Percentiles rank a stretch among this genome's conserved stretches.
Evolutionary conservation across 2,113 vertebrate genomes (phyloP).

Genomic region (Pteronura brasiliensis): DNA sequence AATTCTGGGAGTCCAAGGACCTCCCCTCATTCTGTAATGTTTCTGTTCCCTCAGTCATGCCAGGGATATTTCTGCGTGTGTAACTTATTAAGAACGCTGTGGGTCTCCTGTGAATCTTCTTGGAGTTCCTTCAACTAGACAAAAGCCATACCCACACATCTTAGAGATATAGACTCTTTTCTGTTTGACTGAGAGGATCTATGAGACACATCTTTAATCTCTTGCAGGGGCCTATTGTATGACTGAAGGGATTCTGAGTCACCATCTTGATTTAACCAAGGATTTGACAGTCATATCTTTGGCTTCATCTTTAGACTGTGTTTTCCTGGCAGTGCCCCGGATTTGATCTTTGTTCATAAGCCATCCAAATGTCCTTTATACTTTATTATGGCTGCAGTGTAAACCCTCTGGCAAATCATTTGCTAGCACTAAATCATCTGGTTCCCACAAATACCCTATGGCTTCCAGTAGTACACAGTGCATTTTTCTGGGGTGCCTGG

Average conservation of each 20-base stretch:
- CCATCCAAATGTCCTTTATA: not conserved
- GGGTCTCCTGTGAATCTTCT: not conserved
- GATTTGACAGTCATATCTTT: not conserved
- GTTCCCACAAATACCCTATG: not conserved
- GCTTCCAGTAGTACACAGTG: not conserved
- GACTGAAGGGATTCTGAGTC: not conserved
- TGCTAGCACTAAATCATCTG: slow-evolving; percentile 1
- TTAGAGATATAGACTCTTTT: not conserved
- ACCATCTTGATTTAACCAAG: not conserved
- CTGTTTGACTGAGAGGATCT: not conserved
- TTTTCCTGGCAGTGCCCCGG: slow-evolving; percentile 24
- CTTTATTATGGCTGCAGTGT: not conserved
- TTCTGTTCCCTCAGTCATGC: not conserved
- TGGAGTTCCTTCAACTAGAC: not conserved
- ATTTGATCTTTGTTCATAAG: slow-evolving; percentile 23
- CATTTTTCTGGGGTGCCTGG: not conserved
- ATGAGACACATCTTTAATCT: not conserved
- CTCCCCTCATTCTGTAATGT: not conserved
- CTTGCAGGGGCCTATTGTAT: not conserved
- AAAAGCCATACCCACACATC: not conserved
- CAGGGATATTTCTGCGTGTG: not conserved
- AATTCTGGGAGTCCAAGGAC: not conserved
- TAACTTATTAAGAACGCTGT: not conserved
- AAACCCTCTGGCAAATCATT: not conserved
- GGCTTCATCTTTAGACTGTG: not conserved